Conservation (phyloP, 2,797 vertebrate species). For the Anableps anableps region DNA sequence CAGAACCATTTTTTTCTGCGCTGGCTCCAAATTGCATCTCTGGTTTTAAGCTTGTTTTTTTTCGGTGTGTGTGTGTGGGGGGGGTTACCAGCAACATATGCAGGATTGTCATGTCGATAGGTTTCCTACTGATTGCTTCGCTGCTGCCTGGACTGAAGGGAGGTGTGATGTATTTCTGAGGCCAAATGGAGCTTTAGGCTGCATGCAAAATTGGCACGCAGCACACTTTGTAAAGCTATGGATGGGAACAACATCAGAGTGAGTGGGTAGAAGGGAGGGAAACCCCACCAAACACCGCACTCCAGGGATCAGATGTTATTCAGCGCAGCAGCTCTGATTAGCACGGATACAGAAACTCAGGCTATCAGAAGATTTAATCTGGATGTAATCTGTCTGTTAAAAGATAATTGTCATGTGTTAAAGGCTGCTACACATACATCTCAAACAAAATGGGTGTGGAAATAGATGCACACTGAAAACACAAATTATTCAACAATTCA, state of each 20-base stretch:
- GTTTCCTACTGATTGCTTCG: constrained; percentile 59
- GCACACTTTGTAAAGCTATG: constrained; percentile 25
- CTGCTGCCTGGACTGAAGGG: constrained; percentile 49
- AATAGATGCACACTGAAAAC: background rate
- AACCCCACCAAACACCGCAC: constrained; percentile 48
- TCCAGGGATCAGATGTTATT: constrained; percentile 34
- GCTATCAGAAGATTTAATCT: constrained; percentile 38
- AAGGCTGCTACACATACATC: background rate
- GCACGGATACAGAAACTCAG: constrained; percentile 34
- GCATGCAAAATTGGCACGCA: constrained; percentile 56
- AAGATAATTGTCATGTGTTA: background rate
- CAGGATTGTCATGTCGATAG: constrained; percentile 28
- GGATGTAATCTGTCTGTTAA: constrained; percentile 28
- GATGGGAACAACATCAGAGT: constrained; percentile 32
- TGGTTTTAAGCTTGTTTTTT: constrained; percentile 31
- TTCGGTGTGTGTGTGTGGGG: no score
- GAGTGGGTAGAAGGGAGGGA: constrained; percentile 66
- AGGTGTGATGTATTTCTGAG: constrained; percentile 38
- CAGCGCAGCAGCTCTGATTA: constrained; percentile 34
- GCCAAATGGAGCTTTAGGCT: constrained; percentile 39
- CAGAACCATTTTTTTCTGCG: constrained; percentile 52
- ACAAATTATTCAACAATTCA: background rate
- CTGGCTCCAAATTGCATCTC: constrained; percentile 66
- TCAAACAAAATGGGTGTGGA: background rate
- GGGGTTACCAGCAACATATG: constrained; percentile 35